A percentile compares a stretch with the other conserved stretches of the same genome.
These are phyloP conservation scores for Cephus pygmeus DNA, from an alignment of 2,888 invertebrate species.

Conservation along the genomic window DNA sequence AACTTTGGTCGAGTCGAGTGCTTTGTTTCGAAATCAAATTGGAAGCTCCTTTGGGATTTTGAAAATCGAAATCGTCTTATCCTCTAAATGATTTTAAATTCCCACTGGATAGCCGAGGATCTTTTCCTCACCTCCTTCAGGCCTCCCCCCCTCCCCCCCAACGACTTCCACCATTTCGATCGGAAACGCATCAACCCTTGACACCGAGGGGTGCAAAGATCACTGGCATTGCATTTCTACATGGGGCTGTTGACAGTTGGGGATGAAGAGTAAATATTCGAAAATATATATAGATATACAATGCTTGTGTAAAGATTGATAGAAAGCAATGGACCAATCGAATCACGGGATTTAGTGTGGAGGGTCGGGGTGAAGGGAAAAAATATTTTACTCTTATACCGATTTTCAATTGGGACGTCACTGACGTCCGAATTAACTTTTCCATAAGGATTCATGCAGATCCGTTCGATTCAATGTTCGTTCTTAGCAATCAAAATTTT, in stretches of 20 bases:
- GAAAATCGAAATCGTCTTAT: background rate
- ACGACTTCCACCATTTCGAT: slow-evolving; percentile 38
- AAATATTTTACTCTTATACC: background rate
- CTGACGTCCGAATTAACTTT: background rate
- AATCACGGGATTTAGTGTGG: background rate
- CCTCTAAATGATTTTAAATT: slow-evolving; percentile 11
- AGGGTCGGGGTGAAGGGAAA: background rate
- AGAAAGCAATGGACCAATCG: background rate
- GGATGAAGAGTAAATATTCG: background rate
- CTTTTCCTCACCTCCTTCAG: background rate
- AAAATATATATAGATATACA: background rate
- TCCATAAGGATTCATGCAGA: background rate
- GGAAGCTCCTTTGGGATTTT: background rate
- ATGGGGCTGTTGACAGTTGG: background rate
- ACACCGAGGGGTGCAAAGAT: slow-evolving; percentile 29
- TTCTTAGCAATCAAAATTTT: background rate
- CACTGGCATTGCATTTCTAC: background rate
- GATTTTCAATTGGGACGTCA: background rate
- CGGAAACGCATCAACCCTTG: slow-evolving; percentile 46
- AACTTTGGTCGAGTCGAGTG: background rate
- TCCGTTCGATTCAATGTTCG: background rate
- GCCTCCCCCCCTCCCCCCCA: slow-evolving; percentile 10
- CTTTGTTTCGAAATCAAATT: slow-evolving; percentile 20
- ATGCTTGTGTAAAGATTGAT: background rate
- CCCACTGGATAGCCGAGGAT: background rate